Conservation (phyloP, 2,113 vertebrate species). For the Ptilorrhoa leucosticta region DNA sequence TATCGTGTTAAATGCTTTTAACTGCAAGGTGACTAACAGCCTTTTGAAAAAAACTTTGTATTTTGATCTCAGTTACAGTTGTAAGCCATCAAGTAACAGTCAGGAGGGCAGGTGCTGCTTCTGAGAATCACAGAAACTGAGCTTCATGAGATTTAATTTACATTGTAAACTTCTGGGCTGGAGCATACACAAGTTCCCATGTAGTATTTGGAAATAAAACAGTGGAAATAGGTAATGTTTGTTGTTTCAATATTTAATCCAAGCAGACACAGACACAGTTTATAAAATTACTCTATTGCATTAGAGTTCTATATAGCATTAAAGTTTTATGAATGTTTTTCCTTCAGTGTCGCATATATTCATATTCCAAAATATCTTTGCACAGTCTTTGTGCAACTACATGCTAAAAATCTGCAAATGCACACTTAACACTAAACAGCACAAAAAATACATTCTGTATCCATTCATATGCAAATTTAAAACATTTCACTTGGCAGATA, state of each 20-base stretch:
- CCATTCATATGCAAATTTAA: constrained; percentile 74
- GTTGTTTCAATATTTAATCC: constrained; percentile 56
- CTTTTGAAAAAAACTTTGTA: background rate
- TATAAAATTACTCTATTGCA: constrained; percentile 74
- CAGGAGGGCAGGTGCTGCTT: background rate
- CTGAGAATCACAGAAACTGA: background rate
- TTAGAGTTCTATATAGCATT: constrained; percentile 70
- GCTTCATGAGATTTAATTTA: background rate
- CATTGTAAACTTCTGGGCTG: background rate
- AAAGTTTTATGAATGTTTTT: constrained; percentile 59
- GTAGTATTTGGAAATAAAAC: constrained; percentile 16
- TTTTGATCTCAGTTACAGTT: background rate
- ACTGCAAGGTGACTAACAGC: background rate
- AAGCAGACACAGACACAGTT: constrained; percentile 61
- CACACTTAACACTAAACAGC: constrained; percentile 70
- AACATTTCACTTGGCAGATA: constrained; percentile 74
- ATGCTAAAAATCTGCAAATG: constrained; percentile 76
- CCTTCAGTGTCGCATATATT: constrained; percentile 66
- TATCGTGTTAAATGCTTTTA: background rate
- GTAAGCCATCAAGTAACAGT: background rate
- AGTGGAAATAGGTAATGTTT: constrained; percentile 10
- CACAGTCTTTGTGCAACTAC: constrained; percentile 67
- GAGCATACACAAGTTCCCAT: background rate
- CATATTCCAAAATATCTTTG: constrained; percentile 71
- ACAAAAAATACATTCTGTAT: constrained; percentile 76